Percentiles rank a stretch among this genome's conserved stretches.
These are phyloP conservation scores for Etheostoma perlongum DNA, from an alignment of 2,797 vertebrate genomes.

Conservation along the genomic window DNA sequence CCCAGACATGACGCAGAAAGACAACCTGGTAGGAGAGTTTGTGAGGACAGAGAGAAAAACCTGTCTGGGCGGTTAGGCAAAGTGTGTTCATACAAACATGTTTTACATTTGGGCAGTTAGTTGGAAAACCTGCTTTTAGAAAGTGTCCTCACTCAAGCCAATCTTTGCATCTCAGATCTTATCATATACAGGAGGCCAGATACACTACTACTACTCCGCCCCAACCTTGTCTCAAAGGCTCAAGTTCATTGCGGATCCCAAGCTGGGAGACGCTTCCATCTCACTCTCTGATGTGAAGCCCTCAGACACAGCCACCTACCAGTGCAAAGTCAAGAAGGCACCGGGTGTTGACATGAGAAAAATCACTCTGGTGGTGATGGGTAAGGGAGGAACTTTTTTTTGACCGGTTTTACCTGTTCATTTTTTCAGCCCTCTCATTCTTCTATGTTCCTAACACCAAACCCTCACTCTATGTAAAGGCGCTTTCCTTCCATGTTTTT, in stretches of 20 bases:
- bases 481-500: background rate
- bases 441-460: background rate
- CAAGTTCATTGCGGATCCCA: conserved; percentile 83
- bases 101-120: conserved; percentile 20
- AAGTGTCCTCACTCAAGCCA: conserved; percentile 37
- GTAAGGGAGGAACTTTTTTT: conserved; percentile 76
- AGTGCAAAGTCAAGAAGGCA: conserved; percentile 94
- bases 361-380: conserved; percentile 89
- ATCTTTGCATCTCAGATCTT: conserved; percentile 86
- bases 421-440: conserved; percentile 4
- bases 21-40: conserved; percentile 85
- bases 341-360: conserved; percentile 89
- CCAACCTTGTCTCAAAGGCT: conserved; percentile 82
- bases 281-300: conserved; percentile 76
- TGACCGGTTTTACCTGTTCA: conserved; percentile 73
- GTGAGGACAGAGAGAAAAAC: background rate
- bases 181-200: conserved; percentile 84
- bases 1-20: conserved; percentile 87
- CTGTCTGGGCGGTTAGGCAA: conserved; percentile 1
- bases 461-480: conserved; percentile 50
- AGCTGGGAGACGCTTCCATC: conserved; percentile 89
- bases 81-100: conserved; percentile 4
- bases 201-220: conserved; percentile 76
- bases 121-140: conserved; percentile 59
- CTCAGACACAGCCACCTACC: conserved; percentile 90